phyloP scores from a whole-genome alignment of 2,113 vertebrate genomes.

The Equus przewalskii region DNA sequence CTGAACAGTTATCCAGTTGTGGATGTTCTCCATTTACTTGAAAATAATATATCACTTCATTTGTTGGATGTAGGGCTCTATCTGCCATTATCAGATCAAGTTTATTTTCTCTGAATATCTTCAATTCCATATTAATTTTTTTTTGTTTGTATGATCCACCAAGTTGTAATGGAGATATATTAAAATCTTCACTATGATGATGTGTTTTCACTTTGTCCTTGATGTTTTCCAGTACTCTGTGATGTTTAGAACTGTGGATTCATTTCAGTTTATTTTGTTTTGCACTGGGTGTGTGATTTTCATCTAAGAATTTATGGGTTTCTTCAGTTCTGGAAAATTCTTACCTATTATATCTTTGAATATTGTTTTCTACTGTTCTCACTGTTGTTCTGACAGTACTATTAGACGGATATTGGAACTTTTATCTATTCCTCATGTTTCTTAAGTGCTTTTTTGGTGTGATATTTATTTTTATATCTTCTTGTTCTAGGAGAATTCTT shows the following conservation, averaged over 20 bases:
- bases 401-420: neutral
- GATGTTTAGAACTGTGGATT: neutral
- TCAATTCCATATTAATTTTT: neutral
- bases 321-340: constrained; percentile 10
- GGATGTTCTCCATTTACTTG: neutral
- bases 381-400: neutral
- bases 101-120: constrained; percentile 11
- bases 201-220: constrained; percentile 17
- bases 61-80: neutral
- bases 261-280: constrained; percentile 8
- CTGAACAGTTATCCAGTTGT: neutral
- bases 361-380: neutral
- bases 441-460: neutral
- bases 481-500: neutral
- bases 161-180: neutral
- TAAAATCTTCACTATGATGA: neutral
- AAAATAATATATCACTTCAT: constrained; percentile 19
- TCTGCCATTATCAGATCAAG: neutral
- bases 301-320: neutral
- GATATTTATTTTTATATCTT: neutral
- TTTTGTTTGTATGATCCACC: neutral
- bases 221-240: neutral
- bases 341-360: neutral
- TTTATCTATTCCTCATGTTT: neutral
- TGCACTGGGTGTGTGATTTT: neutral